phyloP scores from a whole-genome alignment of 2,888 invertebrate genomes.

The Xanthorhoe spadicearia region DNA sequence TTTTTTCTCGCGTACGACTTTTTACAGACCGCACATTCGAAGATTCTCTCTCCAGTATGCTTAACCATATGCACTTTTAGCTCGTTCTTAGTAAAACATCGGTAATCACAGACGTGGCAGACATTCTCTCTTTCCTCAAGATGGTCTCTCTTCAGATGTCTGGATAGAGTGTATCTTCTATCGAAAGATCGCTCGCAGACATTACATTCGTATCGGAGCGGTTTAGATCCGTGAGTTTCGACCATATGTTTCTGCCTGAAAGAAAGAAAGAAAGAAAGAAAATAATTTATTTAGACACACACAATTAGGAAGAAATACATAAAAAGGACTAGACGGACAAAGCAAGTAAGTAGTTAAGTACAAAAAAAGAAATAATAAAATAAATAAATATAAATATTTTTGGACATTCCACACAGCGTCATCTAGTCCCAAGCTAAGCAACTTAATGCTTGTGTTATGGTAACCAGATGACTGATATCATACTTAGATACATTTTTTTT shows the following conservation, averaged over 20 bases:
- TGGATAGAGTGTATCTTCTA: slow-evolving; percentile 59
- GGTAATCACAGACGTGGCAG: slow-evolving; percentile 17
- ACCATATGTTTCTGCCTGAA: slow-evolving; percentile 74
- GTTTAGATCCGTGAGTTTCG: slow-evolving; percentile 61
- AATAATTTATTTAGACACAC: no score
- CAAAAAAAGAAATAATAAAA: no score
- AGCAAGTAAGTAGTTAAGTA: no score
- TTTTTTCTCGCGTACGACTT: slow-evolving; percentile 55
- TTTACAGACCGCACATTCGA: slow-evolving; percentile 63
- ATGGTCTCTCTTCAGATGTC: slow-evolving; percentile 71
- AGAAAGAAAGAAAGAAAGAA: no score
- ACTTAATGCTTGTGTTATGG: no score
- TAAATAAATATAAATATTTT: no score
- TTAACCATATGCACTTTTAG: slow-evolving; percentile 68
- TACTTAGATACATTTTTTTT: no score
- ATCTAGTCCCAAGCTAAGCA: no score
- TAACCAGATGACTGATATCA: no score
- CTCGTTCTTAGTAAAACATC: slow-evolving; percentile 47
- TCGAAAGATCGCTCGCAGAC: slow-evolving; percentile 61
- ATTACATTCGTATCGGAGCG: slow-evolving; percentile 67
- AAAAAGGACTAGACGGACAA: no score
- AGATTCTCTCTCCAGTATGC: slow-evolving; percentile 62
- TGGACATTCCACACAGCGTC: no score
- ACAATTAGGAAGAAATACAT: no score
- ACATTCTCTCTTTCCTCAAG: slow-evolving; percentile 41